These are phyloP conservation scores for Zhuqinia jingwanae DNA, from an alignment of 2,888 invertebrate genomes.

Conservation along the genomic window DNA sequence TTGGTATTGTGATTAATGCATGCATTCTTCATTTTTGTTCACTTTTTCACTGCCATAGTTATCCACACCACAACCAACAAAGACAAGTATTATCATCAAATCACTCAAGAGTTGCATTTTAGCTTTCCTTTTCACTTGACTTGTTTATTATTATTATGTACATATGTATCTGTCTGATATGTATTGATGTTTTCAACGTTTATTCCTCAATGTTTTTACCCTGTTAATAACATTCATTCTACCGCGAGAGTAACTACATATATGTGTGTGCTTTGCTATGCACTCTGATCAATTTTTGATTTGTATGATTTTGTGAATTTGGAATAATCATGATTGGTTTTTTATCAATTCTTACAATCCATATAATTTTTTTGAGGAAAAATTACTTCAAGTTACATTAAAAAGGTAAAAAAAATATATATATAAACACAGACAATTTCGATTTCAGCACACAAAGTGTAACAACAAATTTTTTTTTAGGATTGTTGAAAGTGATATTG, in stretches of 20 bases:
- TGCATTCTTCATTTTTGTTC: constrained; percentile 49
- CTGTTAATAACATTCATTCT: constrained; percentile 6
- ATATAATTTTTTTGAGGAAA: constrained; percentile 2
- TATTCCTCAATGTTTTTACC: background rate
- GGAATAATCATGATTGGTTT: constrained; percentile 19
- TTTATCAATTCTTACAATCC: constrained; percentile 1
- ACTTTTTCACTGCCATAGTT: background rate
- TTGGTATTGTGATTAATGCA: constrained; percentile 27
- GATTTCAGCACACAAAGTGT: constrained; percentile 36
- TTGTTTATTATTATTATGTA: background rate
- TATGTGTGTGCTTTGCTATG: background rate
- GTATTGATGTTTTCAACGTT: no score
- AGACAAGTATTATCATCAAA: constrained; percentile 33
- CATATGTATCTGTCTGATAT: background rate
- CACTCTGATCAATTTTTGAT: background rate
- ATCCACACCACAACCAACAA: constrained; percentile 29
- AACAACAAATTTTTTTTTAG: constrained; percentile 11
- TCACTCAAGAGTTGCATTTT: constrained; percentile 44
- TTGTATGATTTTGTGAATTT: constrained; percentile 24
- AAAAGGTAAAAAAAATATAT: constrained; percentile 16
- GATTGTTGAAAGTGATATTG: constrained; percentile 1
- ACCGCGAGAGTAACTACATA: background rate
- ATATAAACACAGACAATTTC: constrained; percentile 34
- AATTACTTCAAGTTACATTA: background rate
- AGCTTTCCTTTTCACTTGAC: constrained; percentile 56